Evolutionary conservation across 2,113 vertebrate species (phyloP).

Genomic region (Lagopus muta): DNA sequence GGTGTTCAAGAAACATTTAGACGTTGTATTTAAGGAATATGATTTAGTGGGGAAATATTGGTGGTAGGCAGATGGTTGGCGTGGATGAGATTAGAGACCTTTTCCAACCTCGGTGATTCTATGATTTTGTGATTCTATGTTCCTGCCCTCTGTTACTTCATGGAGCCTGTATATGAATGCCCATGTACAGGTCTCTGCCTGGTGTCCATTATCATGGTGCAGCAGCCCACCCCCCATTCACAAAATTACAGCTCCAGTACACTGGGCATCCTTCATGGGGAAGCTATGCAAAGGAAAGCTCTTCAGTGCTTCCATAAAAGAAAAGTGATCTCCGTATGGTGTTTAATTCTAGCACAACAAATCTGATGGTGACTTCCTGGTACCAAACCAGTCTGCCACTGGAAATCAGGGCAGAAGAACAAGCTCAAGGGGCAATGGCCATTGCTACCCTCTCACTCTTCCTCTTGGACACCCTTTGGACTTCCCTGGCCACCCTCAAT

Average conservation of each 20-base stretch:
- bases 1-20: too few relatives aligned
- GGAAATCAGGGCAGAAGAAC: background rate
- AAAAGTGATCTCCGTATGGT: rapidly evolving
- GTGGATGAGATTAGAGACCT: too few relatives aligned
- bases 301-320: background rate
- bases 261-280: background rate
- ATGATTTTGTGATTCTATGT: background rate
- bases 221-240: background rate
- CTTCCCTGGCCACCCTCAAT: background rate
- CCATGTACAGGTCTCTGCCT: background rate
- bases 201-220: rapidly evolving
- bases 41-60: too few relatives aligned
- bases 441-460: background rate
- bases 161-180: background rate
- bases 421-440: background rate
- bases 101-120: too few relatives aligned
- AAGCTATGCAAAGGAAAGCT: background rate
- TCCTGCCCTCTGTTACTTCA: background rate
- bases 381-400: background rate
- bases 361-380: background rate
- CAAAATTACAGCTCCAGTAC: background rate
- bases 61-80: too few relatives aligned
- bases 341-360: background rate
- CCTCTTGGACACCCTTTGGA: background rate
- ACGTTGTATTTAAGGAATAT: too few relatives aligned